These are phyloP conservation scores for Petrocephalus microphthalmus DNA, from an alignment of 2,113 vertebrate species.

Conservation along the genomic window DNA sequence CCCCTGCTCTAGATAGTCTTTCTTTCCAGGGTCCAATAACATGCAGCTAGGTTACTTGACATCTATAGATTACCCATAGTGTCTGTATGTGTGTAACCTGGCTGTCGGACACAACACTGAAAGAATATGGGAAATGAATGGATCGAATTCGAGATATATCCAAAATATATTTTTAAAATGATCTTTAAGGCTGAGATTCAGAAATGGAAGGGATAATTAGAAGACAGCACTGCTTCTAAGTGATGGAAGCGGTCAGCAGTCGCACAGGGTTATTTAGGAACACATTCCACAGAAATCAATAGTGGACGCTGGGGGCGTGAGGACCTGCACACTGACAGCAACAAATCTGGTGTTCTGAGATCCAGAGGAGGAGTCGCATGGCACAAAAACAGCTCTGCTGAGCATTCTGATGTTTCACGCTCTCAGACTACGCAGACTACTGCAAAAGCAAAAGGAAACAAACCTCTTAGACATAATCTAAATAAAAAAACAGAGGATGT, in stretches of 20 bases:
- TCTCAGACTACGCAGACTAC: too few species aligned
- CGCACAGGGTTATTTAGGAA: background rate
- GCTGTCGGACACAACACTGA: background rate
- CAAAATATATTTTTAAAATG: background rate
- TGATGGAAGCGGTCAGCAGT: constrained; percentile 8
- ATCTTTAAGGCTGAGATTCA: background rate
- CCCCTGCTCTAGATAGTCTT: background rate
- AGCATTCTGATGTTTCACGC: background rate
- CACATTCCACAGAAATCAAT: background rate
- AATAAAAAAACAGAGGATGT: too few species aligned
- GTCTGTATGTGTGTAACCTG: background rate
- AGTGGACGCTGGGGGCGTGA: background rate
- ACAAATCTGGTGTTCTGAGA: background rate
- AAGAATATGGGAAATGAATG: background rate
- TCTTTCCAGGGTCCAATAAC: background rate
- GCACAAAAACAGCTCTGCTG: background rate
- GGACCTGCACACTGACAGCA: background rate
- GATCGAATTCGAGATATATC: background rate
- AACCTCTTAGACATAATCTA: background rate
- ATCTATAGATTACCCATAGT: background rate
- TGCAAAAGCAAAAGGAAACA: too few species aligned
- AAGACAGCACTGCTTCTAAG: background rate
- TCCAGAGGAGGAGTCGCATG: background rate
- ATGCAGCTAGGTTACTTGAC: background rate
- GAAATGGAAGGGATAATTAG: background rate